These are phyloP conservation scores for Tokudaia muenninki DNA, from an alignment of 2,797 vertebrate species.

Conservation along the genomic window DNA sequence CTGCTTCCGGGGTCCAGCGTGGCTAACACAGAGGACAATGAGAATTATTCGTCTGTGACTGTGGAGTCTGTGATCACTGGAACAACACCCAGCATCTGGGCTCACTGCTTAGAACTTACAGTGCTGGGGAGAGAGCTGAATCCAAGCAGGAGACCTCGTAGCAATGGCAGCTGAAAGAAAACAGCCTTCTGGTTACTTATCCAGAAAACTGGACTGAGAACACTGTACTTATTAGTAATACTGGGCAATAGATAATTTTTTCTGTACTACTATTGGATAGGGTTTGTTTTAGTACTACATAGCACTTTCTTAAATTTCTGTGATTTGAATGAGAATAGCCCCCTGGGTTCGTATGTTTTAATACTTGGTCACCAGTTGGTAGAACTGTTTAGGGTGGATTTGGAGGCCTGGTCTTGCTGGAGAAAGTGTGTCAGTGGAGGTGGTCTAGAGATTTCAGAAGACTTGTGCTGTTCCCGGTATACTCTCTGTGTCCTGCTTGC, in stretches of 20 bases:
- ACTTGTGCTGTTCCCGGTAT: neutral
- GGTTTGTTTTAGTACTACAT: conserved; percentile 5
- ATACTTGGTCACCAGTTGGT: neutral
- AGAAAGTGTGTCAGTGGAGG: neutral
- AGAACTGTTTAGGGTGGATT: neutral
- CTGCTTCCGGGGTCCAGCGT: neutral
- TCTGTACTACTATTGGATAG: neutral
- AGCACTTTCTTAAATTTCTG: neutral
- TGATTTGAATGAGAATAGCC: neutral
- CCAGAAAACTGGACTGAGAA: neutral
- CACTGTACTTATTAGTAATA: neutral
- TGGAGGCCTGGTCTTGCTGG: neutral
- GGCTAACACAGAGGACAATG: neutral
- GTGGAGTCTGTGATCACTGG: neutral
- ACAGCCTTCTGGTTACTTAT: conserved; percentile 52
- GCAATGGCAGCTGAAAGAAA: conserved; percentile 55
- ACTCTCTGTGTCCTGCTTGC: neutral
- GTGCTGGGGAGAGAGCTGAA: neutral
- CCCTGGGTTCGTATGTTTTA: neutral
- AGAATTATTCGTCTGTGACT: neutral
- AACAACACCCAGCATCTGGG: neutral
- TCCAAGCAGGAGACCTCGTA: conserved; percentile 41
- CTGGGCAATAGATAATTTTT: neutral
- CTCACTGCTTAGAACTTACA: conserved; percentile 53
- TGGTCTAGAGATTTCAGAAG: neutral